Evolutionary conservation across 2,888 invertebrate species (phyloP).

Genomic region (Andrena minutula): DNA sequence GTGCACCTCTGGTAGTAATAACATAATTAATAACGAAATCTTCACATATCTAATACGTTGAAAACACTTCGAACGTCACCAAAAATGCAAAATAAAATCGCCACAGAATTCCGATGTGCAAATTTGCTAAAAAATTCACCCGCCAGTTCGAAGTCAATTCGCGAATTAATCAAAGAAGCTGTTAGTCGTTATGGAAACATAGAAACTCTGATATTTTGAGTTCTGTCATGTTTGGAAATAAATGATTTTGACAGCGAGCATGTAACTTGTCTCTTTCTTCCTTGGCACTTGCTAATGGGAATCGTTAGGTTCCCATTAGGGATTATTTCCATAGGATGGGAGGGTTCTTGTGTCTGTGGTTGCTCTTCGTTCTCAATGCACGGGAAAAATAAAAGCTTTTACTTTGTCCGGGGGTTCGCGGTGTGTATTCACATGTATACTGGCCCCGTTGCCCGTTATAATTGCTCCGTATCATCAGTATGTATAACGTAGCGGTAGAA

Average conservation of each 20-base stretch:
- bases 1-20: too few species aligned
- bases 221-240: neutral
- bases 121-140: too few species aligned
- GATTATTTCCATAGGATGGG: constrained; percentile 32
- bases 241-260: neutral
- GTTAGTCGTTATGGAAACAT: neutral
- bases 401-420: constrained; percentile 29
- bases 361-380: neutral
- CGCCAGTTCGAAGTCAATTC: neutral
- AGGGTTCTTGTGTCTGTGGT: constrained; percentile 10
- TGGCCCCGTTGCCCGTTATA: constrained; percentile 17
- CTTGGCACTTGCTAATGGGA: neutral
- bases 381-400: constrained; percentile 25
- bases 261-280: too few species aligned
- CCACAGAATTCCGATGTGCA: too few species aligned
- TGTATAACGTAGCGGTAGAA: constrained; percentile 48
- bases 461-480: constrained; percentile 49
- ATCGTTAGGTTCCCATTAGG: constrained; percentile 17
- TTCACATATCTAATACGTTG: too few species aligned
- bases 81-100: too few species aligned
- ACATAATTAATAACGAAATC: too few species aligned
- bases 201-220: neutral
- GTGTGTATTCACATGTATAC: constrained; percentile 22
- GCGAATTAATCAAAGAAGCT: neutral
- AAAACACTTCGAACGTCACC: too few species aligned